Conservation (phyloP, 2,797 vertebrate species). For the Peromyscus attwateri region DNA sequence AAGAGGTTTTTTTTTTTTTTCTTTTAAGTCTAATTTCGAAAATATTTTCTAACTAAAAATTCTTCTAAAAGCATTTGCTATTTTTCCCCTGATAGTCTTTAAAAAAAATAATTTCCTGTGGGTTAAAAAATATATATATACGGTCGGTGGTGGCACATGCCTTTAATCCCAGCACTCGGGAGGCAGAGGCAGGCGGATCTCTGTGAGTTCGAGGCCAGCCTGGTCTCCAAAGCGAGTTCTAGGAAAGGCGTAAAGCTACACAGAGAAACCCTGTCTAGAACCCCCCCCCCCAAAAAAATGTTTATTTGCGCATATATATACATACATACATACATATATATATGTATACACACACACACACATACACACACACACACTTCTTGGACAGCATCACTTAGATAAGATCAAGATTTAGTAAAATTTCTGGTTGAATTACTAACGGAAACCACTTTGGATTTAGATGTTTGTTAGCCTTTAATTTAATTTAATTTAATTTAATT, state of each 20-base stretch:
- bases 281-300: no score
- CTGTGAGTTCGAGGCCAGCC: no score
- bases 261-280: no score
- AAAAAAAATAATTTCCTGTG: not conserved
- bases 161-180: no score
- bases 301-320: not conserved
- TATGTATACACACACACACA: not conserved
- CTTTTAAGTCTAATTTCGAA: conserved; percentile 51
- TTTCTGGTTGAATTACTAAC: conserved; percentile 47
- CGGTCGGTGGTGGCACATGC: no score
- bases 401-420: conserved; percentile 59
- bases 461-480: conserved; percentile 43
- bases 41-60: conserved; percentile 55
- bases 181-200: no score
- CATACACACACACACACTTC: no score
- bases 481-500: not conserved
- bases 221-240: no score
- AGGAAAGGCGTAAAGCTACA: no score
- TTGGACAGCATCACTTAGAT: conserved; percentile 39
- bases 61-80: conserved; percentile 42
- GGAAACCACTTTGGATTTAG: conserved; percentile 40
- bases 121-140: not conserved
- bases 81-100: not conserved
- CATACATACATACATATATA: not conserved
- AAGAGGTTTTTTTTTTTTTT: not conserved